phyloP scores from a whole-genome alignment of 1,140 invertebrate species.

The Drosophila athabasca region DNA sequence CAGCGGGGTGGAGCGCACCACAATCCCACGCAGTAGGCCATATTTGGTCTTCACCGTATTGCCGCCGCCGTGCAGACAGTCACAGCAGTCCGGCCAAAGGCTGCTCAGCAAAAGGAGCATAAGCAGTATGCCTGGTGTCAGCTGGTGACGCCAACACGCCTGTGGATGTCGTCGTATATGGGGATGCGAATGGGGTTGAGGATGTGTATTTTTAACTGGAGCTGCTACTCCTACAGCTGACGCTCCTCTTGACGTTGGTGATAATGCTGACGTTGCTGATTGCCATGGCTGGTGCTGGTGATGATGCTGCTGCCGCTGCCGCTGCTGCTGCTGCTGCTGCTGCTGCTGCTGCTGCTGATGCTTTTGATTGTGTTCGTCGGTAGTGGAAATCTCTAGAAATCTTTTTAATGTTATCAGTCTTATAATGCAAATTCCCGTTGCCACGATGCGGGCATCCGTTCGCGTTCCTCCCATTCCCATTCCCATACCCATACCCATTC shows the following conservation, averaged over 20 bases:
- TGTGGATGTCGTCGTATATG: constrained; percentile 43
- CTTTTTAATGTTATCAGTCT: constrained; percentile 83
- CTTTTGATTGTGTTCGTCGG: constrained; percentile 42
- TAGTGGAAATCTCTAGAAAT: constrained; percentile 76
- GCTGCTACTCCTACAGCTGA: constrained; percentile 6
- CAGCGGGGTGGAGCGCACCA: constrained; percentile 90
- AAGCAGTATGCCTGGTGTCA: constrained; percentile 46
- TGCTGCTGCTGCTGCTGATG: constrained; percentile 13
- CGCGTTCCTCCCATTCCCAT: constrained; percentile 20
- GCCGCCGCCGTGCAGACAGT: constrained; percentile 85
- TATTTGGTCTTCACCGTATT: constrained; percentile 94
- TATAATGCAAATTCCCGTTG: constrained; percentile 83
- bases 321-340: constrained; percentile 32
- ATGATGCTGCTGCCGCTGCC: constrained; percentile 15
- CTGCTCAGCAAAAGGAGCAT: constrained; percentile 61
- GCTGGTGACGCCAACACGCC: constrained; percentile 46
- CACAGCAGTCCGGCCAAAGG: constrained; percentile 72
- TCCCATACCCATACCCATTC: constrained; percentile 17
- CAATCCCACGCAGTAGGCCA: constrained; percentile 92
- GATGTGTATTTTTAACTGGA: constrained; percentile 10
- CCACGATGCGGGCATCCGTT: constrained; percentile 60
- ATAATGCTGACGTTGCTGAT: constrained; percentile 32
- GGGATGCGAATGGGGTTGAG: constrained; percentile 18
- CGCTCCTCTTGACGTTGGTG: constrained; percentile 8
- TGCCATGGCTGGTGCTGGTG: constrained; percentile 38